Evolutionary conservation across 2,113 vertebrate genomes (phyloP).

Genomic region (Ceyx melanurus): DNA sequence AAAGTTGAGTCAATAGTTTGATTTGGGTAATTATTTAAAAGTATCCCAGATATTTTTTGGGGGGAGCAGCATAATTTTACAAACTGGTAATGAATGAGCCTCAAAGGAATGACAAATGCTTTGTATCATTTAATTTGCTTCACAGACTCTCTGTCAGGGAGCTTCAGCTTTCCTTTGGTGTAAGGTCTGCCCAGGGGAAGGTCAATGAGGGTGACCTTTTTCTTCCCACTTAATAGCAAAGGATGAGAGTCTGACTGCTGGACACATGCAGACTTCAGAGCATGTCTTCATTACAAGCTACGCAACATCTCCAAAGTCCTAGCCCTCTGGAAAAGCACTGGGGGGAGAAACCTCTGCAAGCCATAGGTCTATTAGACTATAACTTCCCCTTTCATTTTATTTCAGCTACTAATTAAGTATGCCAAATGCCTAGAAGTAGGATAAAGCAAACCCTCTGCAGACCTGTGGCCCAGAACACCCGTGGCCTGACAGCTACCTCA

Average conservation of each 20-base stretch:
- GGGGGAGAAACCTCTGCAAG: neutral
- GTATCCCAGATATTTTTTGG: neutral
- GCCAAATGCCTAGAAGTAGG: neutral
- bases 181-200: neutral
- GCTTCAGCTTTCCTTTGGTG: neutral
- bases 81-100: neutral
- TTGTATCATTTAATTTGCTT: neutral
- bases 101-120: neutral
- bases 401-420: neutral
- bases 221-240: neutral
- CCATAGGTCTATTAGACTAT: neutral
- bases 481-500: neutral
- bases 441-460: neutral
- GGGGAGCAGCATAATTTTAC: neutral
- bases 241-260: neutral
- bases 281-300: neutral
- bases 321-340: neutral
- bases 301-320: neutral
- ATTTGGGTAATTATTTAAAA: conserved; percentile 20
- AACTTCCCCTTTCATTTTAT: neutral
- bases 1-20: neutral
- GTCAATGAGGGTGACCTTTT: neutral
- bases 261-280: neutral
- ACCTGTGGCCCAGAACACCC: neutral
- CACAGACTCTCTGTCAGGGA: neutral